Evolutionary conservation across 2,888 invertebrate species (phyloP), one percentile per base, ranked within the genome.

Genomic region (Phengaris arion): DNA sequence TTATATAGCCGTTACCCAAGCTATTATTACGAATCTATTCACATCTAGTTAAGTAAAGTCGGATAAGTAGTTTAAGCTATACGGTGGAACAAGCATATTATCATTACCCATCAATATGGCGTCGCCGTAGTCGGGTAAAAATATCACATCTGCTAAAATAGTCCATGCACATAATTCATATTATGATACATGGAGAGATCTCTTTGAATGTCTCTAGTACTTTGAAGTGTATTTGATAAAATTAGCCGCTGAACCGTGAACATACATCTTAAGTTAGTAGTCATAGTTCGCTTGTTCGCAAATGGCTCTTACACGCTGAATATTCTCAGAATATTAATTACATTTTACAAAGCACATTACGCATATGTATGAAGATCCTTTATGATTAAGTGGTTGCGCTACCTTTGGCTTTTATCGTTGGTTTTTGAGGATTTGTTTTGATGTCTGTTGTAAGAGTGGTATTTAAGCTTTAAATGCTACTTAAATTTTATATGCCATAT

Each of bases 201-300:
- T 52, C 74, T 76, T 78, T 74, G 79, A 75, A 77, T 79, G 76
- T 78, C 76, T 74, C 79, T 77, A 73, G 77, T 77, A 70, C 77
- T 76, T 76, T 79, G 77, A 80, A 80, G 79, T 78, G 80, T 83
- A 80, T 83, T 83, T 83, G 81, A 80, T 81, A 81, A 82, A 81
- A 83, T 83, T 83, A 83, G 81, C 79, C 79, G 80, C 79, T 79
- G 78, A 77, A 77, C 77, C 76, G 77, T 78, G 74, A 12, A 64
- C 68, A 6, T 73, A n/a, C 69, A 54, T 73, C 73, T 73, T 69
- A 73, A 51, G 52, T 70, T 52, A n/a, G 70, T 70, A 68, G 69
- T 52, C 68, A 73, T 54, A 72, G 54, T 59, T 55, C 69, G 68
- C 74, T 76, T 76, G 74, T 76, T 76, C 74, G 74, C 64, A 72